Base-by-base conservation (phyloP, 2,888 invertebrate species). In the Pilophorus perplexus region DNA sequence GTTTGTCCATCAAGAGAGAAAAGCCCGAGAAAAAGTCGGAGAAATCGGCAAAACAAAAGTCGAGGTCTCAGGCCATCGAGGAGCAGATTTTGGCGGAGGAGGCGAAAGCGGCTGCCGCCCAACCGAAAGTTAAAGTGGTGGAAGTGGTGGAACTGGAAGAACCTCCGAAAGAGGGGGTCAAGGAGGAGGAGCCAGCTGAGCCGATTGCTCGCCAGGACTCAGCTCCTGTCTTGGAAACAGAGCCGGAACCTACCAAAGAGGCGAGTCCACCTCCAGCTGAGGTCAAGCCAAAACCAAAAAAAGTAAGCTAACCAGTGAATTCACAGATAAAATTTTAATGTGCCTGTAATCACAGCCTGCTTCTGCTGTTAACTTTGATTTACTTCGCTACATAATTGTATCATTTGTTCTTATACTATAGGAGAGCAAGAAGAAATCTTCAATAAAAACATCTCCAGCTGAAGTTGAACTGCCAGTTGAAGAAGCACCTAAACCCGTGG, bases 341-440 rank as follows among this genome's bases (percentile, higher is more conserved):
- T 42, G 16, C 42, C 42, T 42, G 10, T n/a, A n/a, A n/a, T n/a
- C n/a, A n/a, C n/a, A n/a, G n/a, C n/a, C n/a, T n/a, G 14, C 14
- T 8, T 33, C 33, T 33, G 10, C 10, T 33, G 33, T 33, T 6
- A 33, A 33, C 33, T 33, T 33, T 6, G n/a, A 33, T 8, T 33
- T 33, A 6, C 10, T 33, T 33, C 33, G n/a, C 3, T 40, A 22
- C 3, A 20, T 2, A 20, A 44, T 2, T 1, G 44, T 2, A 6
- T 44, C 8, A 44, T 23, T 28, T 33, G 33, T 33, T 50, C 16
- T 16, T 4, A 52, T 52, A 16, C 16, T 52, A 10, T 16, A 52
- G 52, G 52, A 52, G 16, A 16, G 12, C 52, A 52, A 52, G 18
- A 52, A 52, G 52, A 52, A 52, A 16, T 28, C 52, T 16, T 52